Evolutionary conservation across 2,113 vertebrate genomes (phyloP).

Genomic region (Gopherus evgoodei): DNA sequence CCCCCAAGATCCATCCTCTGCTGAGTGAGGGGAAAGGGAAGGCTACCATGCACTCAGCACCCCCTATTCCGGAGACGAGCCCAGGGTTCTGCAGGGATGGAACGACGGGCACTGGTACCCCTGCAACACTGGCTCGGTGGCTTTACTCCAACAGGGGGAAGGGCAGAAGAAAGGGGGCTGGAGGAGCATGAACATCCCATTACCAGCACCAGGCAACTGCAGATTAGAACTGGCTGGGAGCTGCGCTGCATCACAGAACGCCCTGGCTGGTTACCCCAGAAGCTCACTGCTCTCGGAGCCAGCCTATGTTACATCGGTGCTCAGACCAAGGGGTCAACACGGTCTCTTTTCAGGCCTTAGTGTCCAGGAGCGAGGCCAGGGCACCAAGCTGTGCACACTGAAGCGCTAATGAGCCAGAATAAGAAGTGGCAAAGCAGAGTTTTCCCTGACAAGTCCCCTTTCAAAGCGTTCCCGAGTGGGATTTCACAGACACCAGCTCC

Average conservation of each 20-base stretch:
- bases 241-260: neutral
- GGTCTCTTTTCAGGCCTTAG: neutral
- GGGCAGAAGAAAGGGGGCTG: too few species aligned
- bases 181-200: neutral
- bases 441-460: neutral
- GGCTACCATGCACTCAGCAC: accelerated
- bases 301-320: neutral
- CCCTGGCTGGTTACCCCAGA: neutral
- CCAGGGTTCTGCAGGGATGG: too few species aligned
- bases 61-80: neutral
- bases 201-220: too few species aligned
- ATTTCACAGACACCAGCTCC: neutral
- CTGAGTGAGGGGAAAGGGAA: neutral
- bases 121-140: neutral
- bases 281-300: neutral
- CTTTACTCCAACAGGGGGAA: too few species aligned
- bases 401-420: constrained; percentile 33
- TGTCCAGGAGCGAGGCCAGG: neutral
- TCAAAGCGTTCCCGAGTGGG: accelerated
- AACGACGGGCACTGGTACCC: neutral
- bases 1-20: too few species aligned
- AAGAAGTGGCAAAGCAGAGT: neutral
- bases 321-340: constrained; percentile 54
- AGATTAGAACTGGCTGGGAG: too few species aligned
- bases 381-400: constrained; percentile 43